These are phyloP conservation scores for Liasis olivaceus DNA, from an alignment of 2,797 vertebrate genomes.

Conservation along the genomic window DNA sequence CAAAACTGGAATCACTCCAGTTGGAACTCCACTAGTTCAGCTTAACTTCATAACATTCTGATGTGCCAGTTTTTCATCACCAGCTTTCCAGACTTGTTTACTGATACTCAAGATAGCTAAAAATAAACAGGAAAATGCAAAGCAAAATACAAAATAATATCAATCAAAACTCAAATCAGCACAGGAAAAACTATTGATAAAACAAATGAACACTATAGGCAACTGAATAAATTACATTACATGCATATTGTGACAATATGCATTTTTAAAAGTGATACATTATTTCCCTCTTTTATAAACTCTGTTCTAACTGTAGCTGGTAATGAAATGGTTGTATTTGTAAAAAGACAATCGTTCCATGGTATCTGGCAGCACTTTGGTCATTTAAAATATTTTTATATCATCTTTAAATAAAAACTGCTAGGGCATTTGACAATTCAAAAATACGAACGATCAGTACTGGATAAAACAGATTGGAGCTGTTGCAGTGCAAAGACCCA, in stretches of 20 bases:
- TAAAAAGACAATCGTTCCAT: background rate
- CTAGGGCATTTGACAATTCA: background rate
- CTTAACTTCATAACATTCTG: background rate
- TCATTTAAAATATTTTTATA: background rate
- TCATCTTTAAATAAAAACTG: background rate
- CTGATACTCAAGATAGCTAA: background rate
- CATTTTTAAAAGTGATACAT: background rate
- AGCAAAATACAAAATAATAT: background rate
- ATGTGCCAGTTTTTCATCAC: background rate
- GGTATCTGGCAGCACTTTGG: background rate
- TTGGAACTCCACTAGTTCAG: background rate
- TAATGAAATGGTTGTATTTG: background rate
- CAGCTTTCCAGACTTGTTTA: background rate
- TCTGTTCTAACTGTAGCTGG: background rate
- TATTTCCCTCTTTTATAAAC: background rate
- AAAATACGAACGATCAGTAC: background rate
- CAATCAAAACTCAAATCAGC: background rate
- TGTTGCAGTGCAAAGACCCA: background rate
- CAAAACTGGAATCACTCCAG: background rate
- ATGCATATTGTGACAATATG: background rate
- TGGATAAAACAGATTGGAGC: background rate
- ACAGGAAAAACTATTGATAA: background rate
- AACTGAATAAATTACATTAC: background rate
- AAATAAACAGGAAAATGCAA: background rate
- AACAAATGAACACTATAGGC: background rate